Evolutionary conservation across 2,888 invertebrate species (phyloP), one percentile per base, ranked within the genome.

Genomic region (Drosophila gaucha): DNA sequence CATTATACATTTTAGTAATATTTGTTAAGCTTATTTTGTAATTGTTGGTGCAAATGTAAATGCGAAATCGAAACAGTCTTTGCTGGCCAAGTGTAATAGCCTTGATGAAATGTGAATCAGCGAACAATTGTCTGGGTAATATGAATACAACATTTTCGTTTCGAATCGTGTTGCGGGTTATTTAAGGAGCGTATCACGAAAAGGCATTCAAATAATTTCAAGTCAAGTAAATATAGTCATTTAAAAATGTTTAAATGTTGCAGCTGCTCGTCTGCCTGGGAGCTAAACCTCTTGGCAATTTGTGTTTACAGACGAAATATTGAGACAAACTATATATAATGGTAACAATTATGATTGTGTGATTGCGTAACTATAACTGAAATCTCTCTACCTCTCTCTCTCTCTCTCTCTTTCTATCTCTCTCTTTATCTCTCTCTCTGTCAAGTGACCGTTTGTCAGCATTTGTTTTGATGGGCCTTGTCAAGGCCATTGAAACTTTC

Each of bases 401-500:
- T 35, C 16, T 35, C 6, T 33, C 2, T 35, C 8, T 16, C 8
- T 35, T 16, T 16, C 16, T 16, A 2, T 16, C 2, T 16, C 3
- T 35, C 8, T 14, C 9, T 16, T 0, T 35, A 1, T 35, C 14
- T 16, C 8, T 35, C 2, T 9, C 4, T 14, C 24, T 22, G 8
- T 4, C 12, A 6, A 3, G 3, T 8, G n/a, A n/a, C n/a, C n/a
- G n/a, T n/a, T n/a, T n/a, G n/a, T n/a, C n/a, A n/a, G 38, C 9
- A 22, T 51, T 59, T 44, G 14, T 12, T 16, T 44, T 52, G 28
- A 39, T 39, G 51, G 47, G 60, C 67, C 86, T 84, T 86, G 49
- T 80, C 80, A 80, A 80, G 80, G 80, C 85, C 86, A 73, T 70
- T 24, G 41, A 59, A 72, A 80, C 80, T 80, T 80, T 80, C 86